Evolutionary conservation across 1,140 invertebrate species (phyloP).

Genomic region (Pachyrhynchus sulphureomaculatus): DNA sequence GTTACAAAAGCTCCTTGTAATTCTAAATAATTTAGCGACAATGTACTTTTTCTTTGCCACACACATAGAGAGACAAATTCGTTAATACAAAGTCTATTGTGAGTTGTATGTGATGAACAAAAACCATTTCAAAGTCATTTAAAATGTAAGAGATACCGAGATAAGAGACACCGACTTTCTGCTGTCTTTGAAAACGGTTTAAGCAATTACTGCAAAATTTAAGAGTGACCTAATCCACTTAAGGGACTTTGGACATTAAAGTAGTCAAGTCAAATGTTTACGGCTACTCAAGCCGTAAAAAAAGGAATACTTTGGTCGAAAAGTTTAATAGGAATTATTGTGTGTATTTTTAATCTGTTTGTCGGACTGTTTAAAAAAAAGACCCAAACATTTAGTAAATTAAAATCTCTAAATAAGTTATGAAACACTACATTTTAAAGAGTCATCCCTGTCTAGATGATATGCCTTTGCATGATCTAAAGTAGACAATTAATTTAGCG

Average conservation of each 20-base stretch:
- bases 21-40: neutral
- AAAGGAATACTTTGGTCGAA: neutral
- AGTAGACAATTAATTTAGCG: too few species aligned
- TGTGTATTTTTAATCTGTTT: too few species aligned
- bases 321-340: too few species aligned
- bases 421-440: too few species aligned
- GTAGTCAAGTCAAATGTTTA: neutral
- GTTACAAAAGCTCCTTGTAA: constrained; percentile 14
- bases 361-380: too few species aligned
- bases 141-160: constrained; percentile 1
- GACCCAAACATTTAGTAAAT: too few species aligned
- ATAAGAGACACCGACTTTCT: too few species aligned
- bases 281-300: neutral
- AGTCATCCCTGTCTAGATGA: too few species aligned
- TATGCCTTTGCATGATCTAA: too few species aligned
- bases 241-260: constrained; percentile 3
- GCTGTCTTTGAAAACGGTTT: neutral
- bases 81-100: neutral
- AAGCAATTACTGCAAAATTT: constrained; percentile 7
- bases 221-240: constrained; percentile 11
- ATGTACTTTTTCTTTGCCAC: neutral
- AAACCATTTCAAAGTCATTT: constrained; percentile 5
- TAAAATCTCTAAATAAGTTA: too few species aligned
- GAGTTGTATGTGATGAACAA: neutral
- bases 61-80: constrained; percentile 1